Percentiles rank a stretch among this genome's conserved stretches.
Evolutionary conservation across 2,797 vertebrate species (phyloP).

Genomic region (Luscinia luscinia): DNA sequence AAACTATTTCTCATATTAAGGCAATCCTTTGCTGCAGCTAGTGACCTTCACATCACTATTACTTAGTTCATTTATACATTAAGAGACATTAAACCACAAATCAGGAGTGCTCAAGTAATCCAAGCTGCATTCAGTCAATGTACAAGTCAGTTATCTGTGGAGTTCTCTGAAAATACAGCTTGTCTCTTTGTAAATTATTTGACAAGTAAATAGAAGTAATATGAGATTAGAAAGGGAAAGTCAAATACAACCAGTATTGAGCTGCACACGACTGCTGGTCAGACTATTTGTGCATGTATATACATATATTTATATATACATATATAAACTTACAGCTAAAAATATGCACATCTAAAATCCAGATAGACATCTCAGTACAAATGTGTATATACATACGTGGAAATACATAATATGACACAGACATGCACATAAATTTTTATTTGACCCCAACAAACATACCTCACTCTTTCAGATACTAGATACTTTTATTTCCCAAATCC

Average conservation of each 20-base stretch:
- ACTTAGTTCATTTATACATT: not conserved
- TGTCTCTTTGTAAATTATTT: not conserved
- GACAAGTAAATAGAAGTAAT: not conserved
- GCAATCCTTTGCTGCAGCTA: not conserved
- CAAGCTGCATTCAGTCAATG: not conserved
- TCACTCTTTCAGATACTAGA: not conserved
- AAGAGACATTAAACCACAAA: not conserved
- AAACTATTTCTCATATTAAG: not conserved
- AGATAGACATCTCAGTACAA: not conserved
- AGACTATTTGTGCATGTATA: not conserved
- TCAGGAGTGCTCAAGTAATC: not conserved
- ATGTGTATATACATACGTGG: not conserved
- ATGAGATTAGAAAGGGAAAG: not conserved
- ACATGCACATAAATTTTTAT: not conserved
- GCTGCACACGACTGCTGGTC: not conserved
- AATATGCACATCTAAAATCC: not conserved
- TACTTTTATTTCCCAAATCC: not conserved
- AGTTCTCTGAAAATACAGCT: not conserved
- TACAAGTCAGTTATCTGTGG: not conserved
- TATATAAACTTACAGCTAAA: not conserved
- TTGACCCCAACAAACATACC: not conserved
- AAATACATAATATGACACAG: not conserved
- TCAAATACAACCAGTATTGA: not conserved
- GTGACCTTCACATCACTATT: not conserved
- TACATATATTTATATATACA: not conserved